Evolutionary conservation across 2,888 invertebrate genomes (phyloP), one percentile per base, ranked within the genome.

Genomic region (Diplazon laetatorius): DNA sequence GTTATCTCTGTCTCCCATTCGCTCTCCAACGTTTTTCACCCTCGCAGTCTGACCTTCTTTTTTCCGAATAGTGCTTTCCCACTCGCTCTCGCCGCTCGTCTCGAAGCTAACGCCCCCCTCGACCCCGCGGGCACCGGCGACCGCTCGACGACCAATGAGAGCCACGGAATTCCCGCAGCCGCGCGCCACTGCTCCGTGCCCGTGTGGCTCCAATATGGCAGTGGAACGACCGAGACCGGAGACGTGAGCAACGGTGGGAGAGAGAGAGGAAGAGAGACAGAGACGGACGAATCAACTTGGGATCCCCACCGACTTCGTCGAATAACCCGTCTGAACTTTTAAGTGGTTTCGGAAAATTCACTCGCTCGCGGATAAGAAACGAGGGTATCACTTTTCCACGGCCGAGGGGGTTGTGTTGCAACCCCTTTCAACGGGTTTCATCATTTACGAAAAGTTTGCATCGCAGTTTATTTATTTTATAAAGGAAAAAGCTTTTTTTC

Each of bases 131-230:
- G 82, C 82, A 82, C 79, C 82, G 80, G 82, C 81, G 82, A 88
- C 84, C 86, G 84, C 84, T 80, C 78, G 12, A 22, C 80, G 84
- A 82, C 88, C 88, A 88, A 88, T 88, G 81, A 65, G 46, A 25
- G 76, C 30, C 37, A 20, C 46, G 70, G 73, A 78, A 79, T 83
- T 80, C n/a, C 70, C 76, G 60, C 65, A 76, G 60, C 68, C 70
- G 60, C 16, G 60, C 70, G 76, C 62, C 52, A 74, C 57, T 69
- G 39, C 42, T 50, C n/a, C n/a, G 30, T 74, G 80, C 62, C 62
- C 66, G 76, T 78, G 72, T 80, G 80, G 84, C 84, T 87, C 87
- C 88, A 89, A 89, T 87, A 89, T 89, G 90, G 89, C 87, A 86
- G 88, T 84, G 83, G 78, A 83, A 84, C 80, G 76, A 75, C 76